phyloP scores from a whole-genome alignment of 2,888 invertebrate genomes.

The Lepetodrilus schrolli region DNA sequence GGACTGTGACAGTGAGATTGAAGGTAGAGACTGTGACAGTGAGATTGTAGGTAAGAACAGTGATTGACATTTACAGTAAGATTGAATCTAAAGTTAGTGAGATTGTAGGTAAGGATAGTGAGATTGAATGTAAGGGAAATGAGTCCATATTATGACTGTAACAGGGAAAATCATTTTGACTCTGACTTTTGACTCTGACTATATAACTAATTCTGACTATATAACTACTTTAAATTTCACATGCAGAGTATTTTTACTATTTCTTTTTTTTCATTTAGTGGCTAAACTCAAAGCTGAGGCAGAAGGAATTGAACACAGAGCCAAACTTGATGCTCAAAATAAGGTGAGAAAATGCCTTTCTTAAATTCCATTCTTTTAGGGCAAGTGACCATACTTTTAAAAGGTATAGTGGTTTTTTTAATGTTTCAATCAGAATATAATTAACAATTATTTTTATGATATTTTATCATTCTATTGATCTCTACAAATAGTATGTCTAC shows the following conservation, averaged over 20 bases:
- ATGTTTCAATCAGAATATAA: not conserved
- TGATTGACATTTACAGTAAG: no score
- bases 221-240: not conserved
- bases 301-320: slow-evolving; percentile 61
- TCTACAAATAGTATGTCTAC: not conserved
- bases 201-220: no score
- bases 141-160: no score
- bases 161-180: no score
- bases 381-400: no score
- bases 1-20: slow-evolving; percentile 20
- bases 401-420: not conserved
- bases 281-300: slow-evolving; percentile 63
- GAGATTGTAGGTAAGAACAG: no score
- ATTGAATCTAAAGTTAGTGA: slow-evolving; percentile 64
- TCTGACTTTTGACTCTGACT: no score
- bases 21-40: no score
- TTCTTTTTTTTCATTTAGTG: slow-evolving; percentile 47
- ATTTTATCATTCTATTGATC: not conserved
- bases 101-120: slow-evolving; percentile 62
- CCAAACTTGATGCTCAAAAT: slow-evolving; percentile 55
- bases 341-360: slow-evolving; percentile 47
- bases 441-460: not conserved
- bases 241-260: not conserved
- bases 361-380: not conserved
- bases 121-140: no score